Percentiles rank a stretch among this genome's conserved stretches.
Evolutionary conservation across 2,113 vertebrate species (phyloP).

Genomic region (Rissa tridactyla): DNA sequence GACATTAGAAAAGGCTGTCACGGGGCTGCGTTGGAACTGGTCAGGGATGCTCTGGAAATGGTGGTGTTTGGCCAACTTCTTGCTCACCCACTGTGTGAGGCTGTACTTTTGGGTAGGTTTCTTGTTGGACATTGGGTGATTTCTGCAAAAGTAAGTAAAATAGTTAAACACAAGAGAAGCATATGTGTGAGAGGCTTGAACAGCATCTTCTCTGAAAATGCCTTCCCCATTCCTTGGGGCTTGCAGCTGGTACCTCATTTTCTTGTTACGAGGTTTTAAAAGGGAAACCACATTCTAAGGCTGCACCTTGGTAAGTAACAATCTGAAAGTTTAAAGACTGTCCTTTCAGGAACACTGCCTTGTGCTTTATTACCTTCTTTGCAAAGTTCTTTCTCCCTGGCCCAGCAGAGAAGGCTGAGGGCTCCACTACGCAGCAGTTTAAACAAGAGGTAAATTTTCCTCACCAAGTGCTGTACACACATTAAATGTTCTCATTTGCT

Average conservation of each 20-base stretch:
- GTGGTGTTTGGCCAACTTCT: constrained; percentile 21
- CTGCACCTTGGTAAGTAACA: background rate
- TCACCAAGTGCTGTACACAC: background rate
- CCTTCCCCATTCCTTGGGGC: background rate
- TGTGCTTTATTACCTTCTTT: background rate
- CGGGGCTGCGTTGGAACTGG: background rate
- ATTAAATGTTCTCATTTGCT: background rate
- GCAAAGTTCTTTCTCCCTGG: background rate
- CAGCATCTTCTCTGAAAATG: background rate
- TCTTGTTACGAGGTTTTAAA: background rate
- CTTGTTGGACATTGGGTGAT: constrained; percentile 18
- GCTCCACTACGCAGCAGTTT: background rate
- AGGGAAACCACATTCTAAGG: background rate
- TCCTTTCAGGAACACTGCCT: background rate
- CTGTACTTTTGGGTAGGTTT: constrained; percentile 29
- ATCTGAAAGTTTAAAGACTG: background rate
- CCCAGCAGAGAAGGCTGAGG: background rate
- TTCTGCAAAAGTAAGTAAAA: constrained; percentile 45
- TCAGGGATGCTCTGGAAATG: constrained; percentile 51
- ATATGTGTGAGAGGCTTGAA: background rate
- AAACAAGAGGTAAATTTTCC: constrained; percentile 26
- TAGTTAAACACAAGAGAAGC: background rate
- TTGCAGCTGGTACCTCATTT: background rate
- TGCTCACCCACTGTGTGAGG: constrained; percentile 32
- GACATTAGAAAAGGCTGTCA: background rate